Base-by-base conservation (phyloP, 92 coral and sea anemone genomes). In the Epizoanthus rinbou region DNA sequence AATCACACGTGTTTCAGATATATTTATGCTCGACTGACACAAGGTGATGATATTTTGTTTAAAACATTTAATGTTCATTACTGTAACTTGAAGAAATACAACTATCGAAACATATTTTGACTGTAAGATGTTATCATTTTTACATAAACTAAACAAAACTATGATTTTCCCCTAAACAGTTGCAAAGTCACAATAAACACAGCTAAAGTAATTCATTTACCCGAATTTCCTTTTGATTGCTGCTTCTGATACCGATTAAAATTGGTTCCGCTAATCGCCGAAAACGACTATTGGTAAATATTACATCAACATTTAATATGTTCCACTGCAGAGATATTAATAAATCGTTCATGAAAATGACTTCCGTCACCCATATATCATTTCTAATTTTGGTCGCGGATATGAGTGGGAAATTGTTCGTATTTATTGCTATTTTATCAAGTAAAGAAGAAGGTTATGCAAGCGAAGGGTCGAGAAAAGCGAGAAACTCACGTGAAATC, bases 161-260 rank as follows among this genome's bases (percentile, higher is more conserved):
- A 1, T n/a, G n/a, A n/a, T 57, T 69, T 19, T 59, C 39, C 56
- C 66, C 37, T 41, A 78, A 78, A 39, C 57, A 78, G 41, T 78
- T 37, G 47, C 82, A 22, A 19, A 76, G 57, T 3, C 71, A 60
- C 71, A 78, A 3, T 76, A 19, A 8, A 13, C 54, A 76, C 35
- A 60, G 35, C 57, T 58, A 76, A 78, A 22, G 72, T 78, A 63
- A 60, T 75, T 78, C 71, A 78, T 78, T 63, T 78, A 41, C 43
- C 41, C 62, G 39, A 18, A 39, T 28, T 62, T 60, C 41, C 37
- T 47, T 50, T 50, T 50, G 54, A 50, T 50, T 50, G 54, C 54
- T 50, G 1, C 9, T 50, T 50, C 54, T 50, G 54, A 62, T 23
- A 78, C 63, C 50, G 63, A 43, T 78, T 41, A 78, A 78, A 78